Evolutionary conservation across 2,888 invertebrate genomes (phyloP).

Genomic region (Desoria tigrina): DNA sequence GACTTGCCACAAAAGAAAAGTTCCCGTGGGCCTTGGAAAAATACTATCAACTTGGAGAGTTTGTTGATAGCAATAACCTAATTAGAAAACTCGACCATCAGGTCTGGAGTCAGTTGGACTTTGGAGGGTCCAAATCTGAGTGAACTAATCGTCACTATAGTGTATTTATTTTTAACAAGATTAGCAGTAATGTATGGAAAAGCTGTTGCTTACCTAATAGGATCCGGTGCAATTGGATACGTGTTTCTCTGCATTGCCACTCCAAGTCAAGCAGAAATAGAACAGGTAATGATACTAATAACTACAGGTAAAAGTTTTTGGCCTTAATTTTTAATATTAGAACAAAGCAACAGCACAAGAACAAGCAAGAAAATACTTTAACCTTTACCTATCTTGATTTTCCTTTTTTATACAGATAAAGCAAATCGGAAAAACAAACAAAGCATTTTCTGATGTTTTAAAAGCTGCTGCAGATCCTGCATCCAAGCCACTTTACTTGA

Average conservation of each 20-base stretch:
- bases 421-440: conserved; percentile 10
- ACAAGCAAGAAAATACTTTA: too few species aligned
- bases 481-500: conserved; percentile 59
- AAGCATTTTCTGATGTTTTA: conserved; percentile 56
- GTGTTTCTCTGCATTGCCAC: conserved; percentile 63
- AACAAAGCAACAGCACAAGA: too few species aligned
- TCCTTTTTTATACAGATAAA: conserved; percentile 27
- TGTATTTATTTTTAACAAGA: too few species aligned
- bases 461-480: conserved; percentile 60
- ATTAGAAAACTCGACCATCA: conserved; percentile 38
- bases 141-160: too few species aligned
- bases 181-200: conserved; percentile 13
- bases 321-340: too few species aligned
- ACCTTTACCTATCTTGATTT: conserved; percentile 11
- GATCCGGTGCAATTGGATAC: conserved; percentile 66
- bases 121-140: neutral
- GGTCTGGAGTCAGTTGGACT: conserved; percentile 25
- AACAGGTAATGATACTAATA: conserved; percentile 54
- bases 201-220: conserved; percentile 61
- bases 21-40: conserved; percentile 45
- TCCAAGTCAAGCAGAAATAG: conserved; percentile 59
- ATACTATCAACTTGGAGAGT: conserved; percentile 49
- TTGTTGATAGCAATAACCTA: conserved; percentile 16
- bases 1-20: conserved; percentile 26
- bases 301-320: conserved; percentile 54